Evolutionary conservation across 2,888 invertebrate species (phyloP).

Genomic region (Subacronicta megacephala): DNA sequence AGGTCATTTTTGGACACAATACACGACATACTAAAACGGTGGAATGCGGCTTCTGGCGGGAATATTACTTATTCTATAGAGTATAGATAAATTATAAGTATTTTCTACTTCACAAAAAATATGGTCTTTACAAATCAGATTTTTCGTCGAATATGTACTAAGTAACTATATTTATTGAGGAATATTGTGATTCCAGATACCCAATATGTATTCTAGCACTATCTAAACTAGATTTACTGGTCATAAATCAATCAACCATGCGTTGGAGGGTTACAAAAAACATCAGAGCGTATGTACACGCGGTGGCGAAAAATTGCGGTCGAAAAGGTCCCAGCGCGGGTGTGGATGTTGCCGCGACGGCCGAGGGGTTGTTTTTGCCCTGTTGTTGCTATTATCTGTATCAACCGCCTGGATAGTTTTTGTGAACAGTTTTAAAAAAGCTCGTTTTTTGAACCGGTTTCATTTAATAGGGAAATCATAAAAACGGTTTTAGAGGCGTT

Average conservation of each 20-base stretch:
- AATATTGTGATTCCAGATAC: neutral
- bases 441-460: slow-evolving; percentile 20
- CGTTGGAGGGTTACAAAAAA: slow-evolving; percentile 69
- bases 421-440: slow-evolving; percentile 28
- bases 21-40: too few species aligned
- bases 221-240: slow-evolving; percentile 73
- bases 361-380: slow-evolving; percentile 58
- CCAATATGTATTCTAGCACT: slow-evolving; percentile 13
- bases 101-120: too few species aligned
- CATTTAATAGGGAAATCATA: neutral
- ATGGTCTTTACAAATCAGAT: too few species aligned
- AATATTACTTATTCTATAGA: too few species aligned
- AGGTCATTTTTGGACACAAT: too few species aligned
- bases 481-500: neutral
- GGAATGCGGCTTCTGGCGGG: too few species aligned
- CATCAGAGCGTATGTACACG: slow-evolving; percentile 53
- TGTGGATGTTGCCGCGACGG: slow-evolving; percentile 45
- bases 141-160: too few species aligned
- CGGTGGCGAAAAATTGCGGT: slow-evolving; percentile 68
- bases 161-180: too few species aligned
- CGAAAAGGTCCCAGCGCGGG: slow-evolving; percentile 50
- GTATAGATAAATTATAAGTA: too few species aligned
- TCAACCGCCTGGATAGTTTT: slow-evolving; percentile 36
- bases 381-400: slow-evolving; percentile 42
- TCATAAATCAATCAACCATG: slow-evolving; percentile 76